Percentiles rank a stretch among this genome's conserved stretches.
Evolutionary conservation across 2,797 vertebrate species (phyloP).

Genomic region (Garrulus glandarius): DNA sequence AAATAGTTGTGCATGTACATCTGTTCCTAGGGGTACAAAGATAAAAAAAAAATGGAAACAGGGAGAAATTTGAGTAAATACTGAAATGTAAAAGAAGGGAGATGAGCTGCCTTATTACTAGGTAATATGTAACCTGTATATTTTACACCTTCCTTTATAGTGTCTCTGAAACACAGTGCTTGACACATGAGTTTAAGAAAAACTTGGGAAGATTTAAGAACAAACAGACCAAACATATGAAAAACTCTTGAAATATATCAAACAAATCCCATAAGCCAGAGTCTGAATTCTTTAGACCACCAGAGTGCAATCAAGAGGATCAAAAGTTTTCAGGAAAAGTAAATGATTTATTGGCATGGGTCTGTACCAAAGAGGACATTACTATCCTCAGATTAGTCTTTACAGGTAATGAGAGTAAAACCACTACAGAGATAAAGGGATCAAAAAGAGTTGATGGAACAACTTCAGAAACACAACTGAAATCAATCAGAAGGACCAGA

Average conservation of each 20-base stretch:
- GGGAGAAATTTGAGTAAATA: background rate
- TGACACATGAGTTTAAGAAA: background rate
- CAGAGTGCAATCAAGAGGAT: slow-evolving; percentile 27
- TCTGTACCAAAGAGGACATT: background rate
- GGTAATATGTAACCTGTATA: background rate
- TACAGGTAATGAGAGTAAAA: slow-evolving; percentile 34
- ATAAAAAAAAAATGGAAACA: slow-evolving; percentile 1
- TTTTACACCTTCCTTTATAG: background rate
- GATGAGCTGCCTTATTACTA: background rate
- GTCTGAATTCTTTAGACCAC: slow-evolving; percentile 14
- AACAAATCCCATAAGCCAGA: background rate
- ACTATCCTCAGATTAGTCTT: slow-evolving; percentile 10
- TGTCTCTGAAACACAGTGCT: background rate
- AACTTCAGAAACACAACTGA: slow-evolving; percentile 19
- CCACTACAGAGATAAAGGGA: slow-evolving; percentile 7
- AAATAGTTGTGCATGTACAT: background rate
- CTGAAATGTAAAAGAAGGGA: background rate
- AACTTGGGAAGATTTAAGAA: background rate
- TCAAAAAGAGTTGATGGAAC: slow-evolving; percentile 42
- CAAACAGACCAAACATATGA: slow-evolving; percentile 26
- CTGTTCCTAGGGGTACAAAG: background rate
- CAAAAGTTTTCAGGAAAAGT: slow-evolving; percentile 20
- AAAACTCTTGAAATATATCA: slow-evolving; percentile 32
- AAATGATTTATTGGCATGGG: slow-evolving; percentile 36
- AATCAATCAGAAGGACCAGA: slow-evolving; percentile 27